phyloP scores from a whole-genome alignment of 1,140 invertebrate species.

The Muscidifurax raptorellus region DNA sequence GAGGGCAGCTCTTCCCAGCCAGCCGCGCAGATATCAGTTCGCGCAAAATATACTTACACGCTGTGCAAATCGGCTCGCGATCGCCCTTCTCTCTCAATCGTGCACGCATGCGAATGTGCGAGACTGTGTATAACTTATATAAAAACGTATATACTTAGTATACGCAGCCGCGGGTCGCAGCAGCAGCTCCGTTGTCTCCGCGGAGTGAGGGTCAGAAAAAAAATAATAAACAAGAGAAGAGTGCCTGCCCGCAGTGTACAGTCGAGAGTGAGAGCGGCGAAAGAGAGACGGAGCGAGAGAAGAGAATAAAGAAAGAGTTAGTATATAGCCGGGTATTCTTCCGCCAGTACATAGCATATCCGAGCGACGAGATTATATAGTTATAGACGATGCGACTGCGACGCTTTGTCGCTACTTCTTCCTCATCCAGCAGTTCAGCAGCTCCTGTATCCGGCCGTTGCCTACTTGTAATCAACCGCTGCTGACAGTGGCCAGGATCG shows the following conservation, averaged over 20 bases:
- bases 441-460: not conserved
- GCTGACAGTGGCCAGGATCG: not conserved
- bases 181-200: too few species aligned
- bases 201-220: conserved; percentile 28
- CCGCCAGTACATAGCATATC: not conserved
- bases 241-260: not conserved
- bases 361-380: not conserved
- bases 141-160: too few species aligned
- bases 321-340: not conserved
- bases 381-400: not conserved
- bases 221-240: conserved; percentile 66
- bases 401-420: not conserved
- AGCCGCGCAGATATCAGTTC: not conserved
- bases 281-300: not conserved
- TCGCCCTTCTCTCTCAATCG: too few species aligned
- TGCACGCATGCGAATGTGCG: too few species aligned
- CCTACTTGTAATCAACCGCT: not conserved
- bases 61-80: too few species aligned
- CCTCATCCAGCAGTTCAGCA: not conserved
- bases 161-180: too few species aligned
- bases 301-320: not conserved
- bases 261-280: too few species aligned
- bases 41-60: too few species aligned
- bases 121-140: too few species aligned
- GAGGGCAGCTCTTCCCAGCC: not conserved